A percentile compares a stretch with the other conserved stretches of the same genome.
Conservation (phyloP, 2,113 vertebrate genomes). For the Anguilla japonica region DNA sequence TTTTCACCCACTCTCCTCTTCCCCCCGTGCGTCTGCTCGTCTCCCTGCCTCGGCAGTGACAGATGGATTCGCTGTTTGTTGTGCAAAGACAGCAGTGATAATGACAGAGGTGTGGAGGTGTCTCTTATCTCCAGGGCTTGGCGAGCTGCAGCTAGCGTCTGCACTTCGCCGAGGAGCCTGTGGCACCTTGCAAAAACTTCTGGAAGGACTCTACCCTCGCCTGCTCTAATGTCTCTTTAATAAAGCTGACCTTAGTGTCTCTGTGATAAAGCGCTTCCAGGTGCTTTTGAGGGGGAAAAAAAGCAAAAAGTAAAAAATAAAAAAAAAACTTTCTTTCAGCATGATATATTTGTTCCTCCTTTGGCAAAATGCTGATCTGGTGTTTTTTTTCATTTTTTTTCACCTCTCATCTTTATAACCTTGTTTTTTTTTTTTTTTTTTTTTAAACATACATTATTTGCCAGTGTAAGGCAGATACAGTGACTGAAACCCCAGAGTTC, state of each 20-base stretch:
- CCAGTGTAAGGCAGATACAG: not conserved
- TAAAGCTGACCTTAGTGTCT: constrained; percentile 27
- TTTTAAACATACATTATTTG: constrained; percentile 17
- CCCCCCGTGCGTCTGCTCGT: not conserved
- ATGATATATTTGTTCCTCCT: constrained; percentile 30
- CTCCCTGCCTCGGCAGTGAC: not conserved
- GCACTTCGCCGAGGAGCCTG: not conserved
- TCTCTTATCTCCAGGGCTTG: not conserved
- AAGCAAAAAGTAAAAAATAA: not conserved
- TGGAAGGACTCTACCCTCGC: constrained; percentile 25
- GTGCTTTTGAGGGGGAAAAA: constrained; percentile 16
- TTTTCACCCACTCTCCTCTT: not conserved
- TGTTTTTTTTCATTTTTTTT: not conserved
- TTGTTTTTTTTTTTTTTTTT: constrained; percentile 23
- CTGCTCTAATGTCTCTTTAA: constrained; percentile 25
- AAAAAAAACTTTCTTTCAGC: constrained; percentile 16
- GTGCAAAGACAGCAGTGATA: not conserved
- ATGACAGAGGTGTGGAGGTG: not conserved
- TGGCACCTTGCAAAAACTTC: constrained; percentile 18
- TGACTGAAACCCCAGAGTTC: not conserved
- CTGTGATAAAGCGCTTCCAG: constrained; percentile 28
- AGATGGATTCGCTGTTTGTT: not conserved
- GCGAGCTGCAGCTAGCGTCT: not conserved
- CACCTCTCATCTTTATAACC: constrained; percentile 24
- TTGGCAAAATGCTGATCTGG: constrained; percentile 30